Base-by-base conservation (phyloP, 2,797 vertebrate species). In the Xenentodon cancila region DNA sequence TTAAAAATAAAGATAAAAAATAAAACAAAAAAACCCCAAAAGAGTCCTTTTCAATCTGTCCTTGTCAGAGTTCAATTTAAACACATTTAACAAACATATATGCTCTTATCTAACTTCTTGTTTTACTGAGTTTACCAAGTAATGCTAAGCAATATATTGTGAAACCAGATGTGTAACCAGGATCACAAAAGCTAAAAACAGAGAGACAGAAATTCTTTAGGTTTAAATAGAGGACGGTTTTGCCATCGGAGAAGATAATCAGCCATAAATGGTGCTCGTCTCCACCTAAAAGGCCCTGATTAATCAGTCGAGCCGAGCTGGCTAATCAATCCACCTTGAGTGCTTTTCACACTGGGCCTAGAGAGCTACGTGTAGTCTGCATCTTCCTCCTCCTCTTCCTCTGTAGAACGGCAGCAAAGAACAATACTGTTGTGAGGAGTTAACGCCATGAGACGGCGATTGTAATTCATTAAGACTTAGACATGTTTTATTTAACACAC, bases 271-370 rank as follows among this genome's bases (percentile, higher is more conserved):
- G 83, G 71, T 75, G 75, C 87, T 89, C 21, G 56, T 80, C 86
- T 84, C 76, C 77, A 82, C 53, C 72, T 48, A 80, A 89, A 75
- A 40, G 85, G 60, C 69, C 57, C 84, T 84, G 86, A 90, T 86
- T 91, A 90, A 91, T 88, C 85, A 90, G 86, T 76, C 86, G 73
- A 84, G 78, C 84, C 71, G 75, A 84, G 73, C 71, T 56, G 79
- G 79, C 86, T 84, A 85, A 91, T 90, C 90, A 90, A 80, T 89
- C 85, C 60, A 73, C 74, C 68, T 81, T 79, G 66, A 81, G 83
- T 84, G 84, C 68, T 86, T 84, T 78, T 77, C 53, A 58, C 40
- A 42, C 46, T 25, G 19, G 65, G 77, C 64, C 55, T 80, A 69
- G 49, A 86, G 76, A 78, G 81, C 61, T 59, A 22, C 9, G 37